phyloP scores from a whole-genome alignment of 2,113 vertebrate species.

The Muntiacus muntjak region DNA sequence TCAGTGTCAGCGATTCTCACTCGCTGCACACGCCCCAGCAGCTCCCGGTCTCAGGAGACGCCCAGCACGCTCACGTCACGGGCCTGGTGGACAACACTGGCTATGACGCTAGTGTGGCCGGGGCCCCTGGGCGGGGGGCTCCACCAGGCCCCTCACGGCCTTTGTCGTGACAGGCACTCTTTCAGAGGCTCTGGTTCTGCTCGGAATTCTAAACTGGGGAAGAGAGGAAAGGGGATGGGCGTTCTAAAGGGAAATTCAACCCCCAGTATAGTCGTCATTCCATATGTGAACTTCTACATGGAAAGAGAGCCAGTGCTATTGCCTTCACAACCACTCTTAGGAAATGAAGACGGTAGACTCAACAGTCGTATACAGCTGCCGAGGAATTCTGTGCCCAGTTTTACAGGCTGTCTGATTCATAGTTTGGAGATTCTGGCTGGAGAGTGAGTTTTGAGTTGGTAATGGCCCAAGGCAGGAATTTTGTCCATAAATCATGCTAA shows the following conservation, averaged over 20 bases:
- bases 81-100: constrained; percentile 74
- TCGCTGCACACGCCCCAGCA: constrained; percentile 62
- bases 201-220: not conserved
- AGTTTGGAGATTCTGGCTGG: not conserved
- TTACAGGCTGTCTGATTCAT: not conserved
- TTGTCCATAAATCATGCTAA: not conserved
- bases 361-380: not conserved
- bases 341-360: not conserved
- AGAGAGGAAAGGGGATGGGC: not conserved
- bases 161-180: constrained; percentile 78
- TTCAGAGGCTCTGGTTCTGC: not conserved
- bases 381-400: not conserved
- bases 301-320: not conserved
- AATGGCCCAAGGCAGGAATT: not conserved
- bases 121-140: constrained; percentile 68
- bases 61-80: constrained; percentile 69
- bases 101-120: constrained; percentile 76
- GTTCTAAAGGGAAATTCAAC: not conserved
- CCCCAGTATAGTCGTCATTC: not conserved
- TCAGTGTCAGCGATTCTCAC: constrained; percentile 64
- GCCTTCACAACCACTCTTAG: not conserved
- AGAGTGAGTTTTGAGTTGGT: not conserved
- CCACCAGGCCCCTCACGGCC: constrained; percentile 75
- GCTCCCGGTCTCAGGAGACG: constrained; percentile 70
- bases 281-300: not conserved